phyloP scores from a whole-genome alignment of 2,888 invertebrate species.

The Choristoneura rosaceana region DNA sequence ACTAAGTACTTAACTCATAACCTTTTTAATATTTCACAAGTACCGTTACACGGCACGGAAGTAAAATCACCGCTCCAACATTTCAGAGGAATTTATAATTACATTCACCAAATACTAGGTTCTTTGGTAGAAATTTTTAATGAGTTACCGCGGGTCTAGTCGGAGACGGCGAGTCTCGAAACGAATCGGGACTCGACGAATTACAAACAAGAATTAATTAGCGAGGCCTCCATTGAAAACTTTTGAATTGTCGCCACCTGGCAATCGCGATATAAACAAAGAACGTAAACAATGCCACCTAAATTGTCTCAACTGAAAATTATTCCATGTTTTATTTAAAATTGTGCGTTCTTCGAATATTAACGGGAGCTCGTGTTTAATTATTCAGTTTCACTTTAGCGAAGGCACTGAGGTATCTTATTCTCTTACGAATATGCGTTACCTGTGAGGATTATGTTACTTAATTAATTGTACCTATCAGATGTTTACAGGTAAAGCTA shows the following conservation, averaged over 20 bases:
- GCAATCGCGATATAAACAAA: conserved; percentile 59
- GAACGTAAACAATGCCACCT: conserved; percentile 55
- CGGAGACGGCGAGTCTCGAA: conserved; percentile 51
- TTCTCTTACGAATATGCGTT: not conserved
- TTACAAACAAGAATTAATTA: conserved; percentile 71
- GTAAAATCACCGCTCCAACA: conserved; percentile 46
- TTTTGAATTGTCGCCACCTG: conserved; percentile 69
- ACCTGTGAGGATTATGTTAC: conserved; percentile 10
- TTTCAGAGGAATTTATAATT: conserved; percentile 56
- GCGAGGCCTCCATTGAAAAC: conserved; percentile 62
- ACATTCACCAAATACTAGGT: conserved; percentile 53
- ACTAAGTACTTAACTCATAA: conserved; percentile 29
- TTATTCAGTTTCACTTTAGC: conserved; percentile 17
- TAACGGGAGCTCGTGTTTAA: conserved; percentile 48
- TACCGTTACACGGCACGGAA: conserved; percentile 51
- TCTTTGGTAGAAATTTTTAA: conserved; percentile 62
- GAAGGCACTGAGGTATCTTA: conserved; percentile 10
- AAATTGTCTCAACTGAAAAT: conserved; percentile 58
- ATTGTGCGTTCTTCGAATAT: conserved; percentile 58
- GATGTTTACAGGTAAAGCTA: not conserved
- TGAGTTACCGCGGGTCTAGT: conserved; percentile 57
- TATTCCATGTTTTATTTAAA: conserved; percentile 55
- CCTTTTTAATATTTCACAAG: conserved; percentile 43
- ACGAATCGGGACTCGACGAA: conserved; percentile 57
- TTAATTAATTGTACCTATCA: conserved; percentile 5